Base-by-base conservation (phyloP, 2,113 vertebrate genomes). In the Ictidomys tridecemlineatus region DNA sequence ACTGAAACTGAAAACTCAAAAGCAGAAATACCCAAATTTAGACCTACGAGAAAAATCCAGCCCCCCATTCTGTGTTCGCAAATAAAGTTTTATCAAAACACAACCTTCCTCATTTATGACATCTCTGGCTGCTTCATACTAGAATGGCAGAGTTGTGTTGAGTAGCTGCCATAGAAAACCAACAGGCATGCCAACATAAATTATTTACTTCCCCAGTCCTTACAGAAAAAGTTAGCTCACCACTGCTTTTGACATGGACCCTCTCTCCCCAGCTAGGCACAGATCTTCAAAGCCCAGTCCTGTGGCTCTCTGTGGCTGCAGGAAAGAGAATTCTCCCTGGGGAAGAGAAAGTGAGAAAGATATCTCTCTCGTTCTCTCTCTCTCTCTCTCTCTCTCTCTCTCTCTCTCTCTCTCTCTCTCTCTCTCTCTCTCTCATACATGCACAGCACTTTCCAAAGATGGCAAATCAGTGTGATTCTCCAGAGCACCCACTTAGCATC, bases 401-500 rank as follows among this genome's bases (percentile, higher is more conserved):
- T 69, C 17, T 63, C 53, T 67, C 12, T 14, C 39, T 34, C 48
- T 56, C 16, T 69, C 17, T 63, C 53, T 67, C 12, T 14, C 39
- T 34, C 48, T 42, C 28, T 53, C 20, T 78, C 9, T 48, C 39
- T 30, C 17, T 13, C 20, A 67, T 13, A n/a, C 20, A 58, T 70
- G 28, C 34, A 82, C 30, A 82, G 32, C 12, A 9, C 51, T 65
- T 93, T 58, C 17, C 56, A 93, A 92, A 78, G 92, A 90, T 0
- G 85, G 67, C 70, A 5, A 58, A 48, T 95, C 76, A 69, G 7
- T 72, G 22, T 34, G 70, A 79, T 93, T 94, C 98, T 92, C 78
- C 95, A 61, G 53, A 94, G 34, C 85, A 94, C 74, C 86, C 88
- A 86, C 83, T 96, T 70, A 94, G 22, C 80, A 56, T 9, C 61